Evolutionary conservation across 1,140 invertebrate genomes (phyloP), one percentile per base, ranked within the genome.

Genomic region (Saccostrea cuccullata): DNA sequence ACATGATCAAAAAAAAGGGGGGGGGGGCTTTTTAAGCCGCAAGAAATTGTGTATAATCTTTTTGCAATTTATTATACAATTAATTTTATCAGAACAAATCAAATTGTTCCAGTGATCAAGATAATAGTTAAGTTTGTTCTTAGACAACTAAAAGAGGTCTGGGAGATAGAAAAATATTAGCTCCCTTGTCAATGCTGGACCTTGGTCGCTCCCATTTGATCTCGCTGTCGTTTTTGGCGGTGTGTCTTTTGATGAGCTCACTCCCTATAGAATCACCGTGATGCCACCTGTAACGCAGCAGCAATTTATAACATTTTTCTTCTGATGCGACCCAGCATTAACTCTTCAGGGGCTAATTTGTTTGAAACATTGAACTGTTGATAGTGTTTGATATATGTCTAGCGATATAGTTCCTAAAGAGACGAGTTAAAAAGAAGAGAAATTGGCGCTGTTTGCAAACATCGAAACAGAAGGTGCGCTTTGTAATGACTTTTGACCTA

Each of bases 381-480:
- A 77, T 77, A 77, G 70, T 77, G 58, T 77, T 77, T 77, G 70
- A 64, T 64, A 64, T 17, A 20, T 64, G 58, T 64, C 20, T 64
- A 64, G n/a, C 17, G 58, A 64, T 47, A 47, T 47, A 47, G 47
- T 0, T 8, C 6, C 47, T 8, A 47, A n/a, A 64, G 58, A n/a
- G 58, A 64, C 17, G 17, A 20, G 6, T 64, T 64, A 6, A 5
- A 17, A n/a, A 64, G n/a, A 64, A n/a, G n/a, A 64, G 58, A 20
- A 20, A 64, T 64, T 64, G 58, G 58, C 17, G n/a, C 58, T 20
- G 58, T 20, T 64, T 64, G 58, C 17, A 64, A n/a, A 64, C 17
- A 20, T 64, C 58, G 58, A 64, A 17, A 64, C 17, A 20, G 58
- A 64, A 17, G 15, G 58, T 64, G 17, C 3, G 15, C 17, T 64